Evolutionary conservation across 2,797 vertebrate species (phyloP).

Genomic region (Alfaro cultratus): DNA sequence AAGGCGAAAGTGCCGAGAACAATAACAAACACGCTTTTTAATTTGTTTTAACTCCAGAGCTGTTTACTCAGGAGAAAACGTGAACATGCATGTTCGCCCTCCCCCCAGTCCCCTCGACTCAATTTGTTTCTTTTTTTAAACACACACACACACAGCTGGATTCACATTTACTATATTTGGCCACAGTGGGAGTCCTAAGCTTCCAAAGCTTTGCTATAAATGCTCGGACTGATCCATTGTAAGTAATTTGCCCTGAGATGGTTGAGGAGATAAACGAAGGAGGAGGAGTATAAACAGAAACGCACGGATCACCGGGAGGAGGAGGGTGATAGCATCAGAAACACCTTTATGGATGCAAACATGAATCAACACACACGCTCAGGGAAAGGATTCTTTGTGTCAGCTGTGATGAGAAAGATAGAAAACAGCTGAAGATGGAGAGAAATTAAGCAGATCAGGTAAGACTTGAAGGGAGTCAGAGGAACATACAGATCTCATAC

Average conservation of each 20-base stretch:
- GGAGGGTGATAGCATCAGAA: constrained; percentile 25
- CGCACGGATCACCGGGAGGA: constrained; percentile 33
- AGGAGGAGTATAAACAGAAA: constrained; percentile 67
- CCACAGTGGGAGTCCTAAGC: constrained; percentile 73
- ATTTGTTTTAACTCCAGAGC: constrained; percentile 68
- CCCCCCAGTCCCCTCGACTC: background rate
- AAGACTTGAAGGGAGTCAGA: background rate
- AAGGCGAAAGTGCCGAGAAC: constrained; percentile 74
- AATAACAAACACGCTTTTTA: constrained; percentile 76
- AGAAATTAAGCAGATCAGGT: background rate
- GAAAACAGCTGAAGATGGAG: background rate
- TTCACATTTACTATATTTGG: constrained; percentile 79
- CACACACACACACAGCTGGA: constrained; percentile 42
- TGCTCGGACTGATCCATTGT: constrained; percentile 72
- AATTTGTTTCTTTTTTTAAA: constrained; percentile 6
- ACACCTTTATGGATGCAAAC: constrained; percentile 13
- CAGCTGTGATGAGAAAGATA: constrained; percentile 6
- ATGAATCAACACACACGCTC: background rate
- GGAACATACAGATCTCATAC: background rate
- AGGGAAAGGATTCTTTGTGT: constrained; percentile 46
- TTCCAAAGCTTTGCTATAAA: constrained; percentile 79
- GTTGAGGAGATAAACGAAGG: constrained; percentile 37
- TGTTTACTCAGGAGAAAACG: constrained; percentile 66
- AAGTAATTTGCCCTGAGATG: constrained; percentile 63
- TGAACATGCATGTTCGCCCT: constrained; percentile 32